phyloP scores from a whole-genome alignment of 2,888 invertebrate species.

The Galerucella nymphaeae region DNA sequence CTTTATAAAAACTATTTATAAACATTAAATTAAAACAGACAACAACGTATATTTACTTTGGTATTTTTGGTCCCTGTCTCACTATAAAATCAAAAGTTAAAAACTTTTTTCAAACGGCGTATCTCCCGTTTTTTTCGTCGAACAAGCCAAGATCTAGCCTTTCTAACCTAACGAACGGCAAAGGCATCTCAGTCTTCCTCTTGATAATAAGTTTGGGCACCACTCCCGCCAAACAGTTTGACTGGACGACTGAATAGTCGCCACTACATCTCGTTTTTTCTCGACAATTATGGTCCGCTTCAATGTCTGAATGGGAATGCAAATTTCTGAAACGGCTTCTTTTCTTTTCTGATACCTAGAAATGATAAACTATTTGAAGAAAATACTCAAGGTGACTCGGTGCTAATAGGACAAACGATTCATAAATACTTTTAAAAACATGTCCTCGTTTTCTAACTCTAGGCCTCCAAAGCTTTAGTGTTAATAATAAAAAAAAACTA shows the following conservation, averaged over 20 bases:
- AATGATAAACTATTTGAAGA: neutral
- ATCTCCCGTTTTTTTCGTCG: slow-evolving; percentile 40
- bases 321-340: slow-evolving; percentile 51
- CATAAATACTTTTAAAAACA: too few species aligned
- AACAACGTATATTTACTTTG: slow-evolving; percentile 36
- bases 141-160: slow-evolving; percentile 50
- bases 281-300: slow-evolving; percentile 45
- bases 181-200: slow-evolving; percentile 53
- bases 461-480: too few species aligned
- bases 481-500: too few species aligned
- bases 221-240: slow-evolving; percentile 51
- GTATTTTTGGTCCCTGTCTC: slow-evolving; percentile 34
- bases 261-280: slow-evolving; percentile 40
- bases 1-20: slow-evolving; percentile 28
- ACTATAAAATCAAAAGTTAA: slow-evolving; percentile 26
- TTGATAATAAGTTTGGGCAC: slow-evolving; percentile 58
- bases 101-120: slow-evolving; percentile 33
- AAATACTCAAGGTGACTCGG: neutral
- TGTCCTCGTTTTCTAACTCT: too few species aligned
- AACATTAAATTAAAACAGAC: slow-evolving; percentile 36
- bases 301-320: slow-evolving; percentile 44
- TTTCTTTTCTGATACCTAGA: slow-evolving; percentile 42
- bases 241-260: slow-evolving; percentile 55
- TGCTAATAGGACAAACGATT: neutral
- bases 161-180: slow-evolving; percentile 56